Evolutionary conservation across 2,797 vertebrate genomes (phyloP).

Genomic region (Serranus cabrilla): DNA sequence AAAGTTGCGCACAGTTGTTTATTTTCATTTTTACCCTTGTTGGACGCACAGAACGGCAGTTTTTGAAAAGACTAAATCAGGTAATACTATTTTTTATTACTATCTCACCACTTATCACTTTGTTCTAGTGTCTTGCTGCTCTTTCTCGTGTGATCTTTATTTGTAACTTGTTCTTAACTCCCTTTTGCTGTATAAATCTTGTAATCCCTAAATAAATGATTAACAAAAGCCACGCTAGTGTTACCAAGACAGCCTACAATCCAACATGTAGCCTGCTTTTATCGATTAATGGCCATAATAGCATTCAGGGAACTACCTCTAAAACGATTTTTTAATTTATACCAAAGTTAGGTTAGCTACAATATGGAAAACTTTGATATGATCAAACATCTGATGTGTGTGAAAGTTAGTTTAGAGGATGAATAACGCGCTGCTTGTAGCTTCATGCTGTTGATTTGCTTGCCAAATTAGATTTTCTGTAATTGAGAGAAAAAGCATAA

Average conservation of each 20-base stretch:
- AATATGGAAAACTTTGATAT: no score
- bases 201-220: neutral
- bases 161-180: neutral
- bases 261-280: no score
- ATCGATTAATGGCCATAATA: no score
- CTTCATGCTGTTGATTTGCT: neutral
- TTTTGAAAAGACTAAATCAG: slow-evolving; percentile 16
- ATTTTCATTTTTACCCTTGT: slow-evolving; percentile 17
- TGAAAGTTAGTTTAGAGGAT: no score
- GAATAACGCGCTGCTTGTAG: neutral
- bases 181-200: no score
- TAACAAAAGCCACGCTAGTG: neutral
- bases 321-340: no score
- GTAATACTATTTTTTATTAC: slow-evolving; percentile 30
- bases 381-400: no score
- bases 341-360: no score
- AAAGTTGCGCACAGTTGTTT: slow-evolving; percentile 35
- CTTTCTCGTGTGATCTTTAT: neutral
- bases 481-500: neutral
- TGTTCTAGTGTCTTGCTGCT: neutral
- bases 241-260: neutral
- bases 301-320: no score
- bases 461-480: neutral
- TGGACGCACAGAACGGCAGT: slow-evolving; percentile 25
- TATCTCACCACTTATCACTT: neutral